Evolutionary conservation across 2,113 vertebrate genomes (phyloP).

Genomic region (Sylvilagus bachmani): DNA sequence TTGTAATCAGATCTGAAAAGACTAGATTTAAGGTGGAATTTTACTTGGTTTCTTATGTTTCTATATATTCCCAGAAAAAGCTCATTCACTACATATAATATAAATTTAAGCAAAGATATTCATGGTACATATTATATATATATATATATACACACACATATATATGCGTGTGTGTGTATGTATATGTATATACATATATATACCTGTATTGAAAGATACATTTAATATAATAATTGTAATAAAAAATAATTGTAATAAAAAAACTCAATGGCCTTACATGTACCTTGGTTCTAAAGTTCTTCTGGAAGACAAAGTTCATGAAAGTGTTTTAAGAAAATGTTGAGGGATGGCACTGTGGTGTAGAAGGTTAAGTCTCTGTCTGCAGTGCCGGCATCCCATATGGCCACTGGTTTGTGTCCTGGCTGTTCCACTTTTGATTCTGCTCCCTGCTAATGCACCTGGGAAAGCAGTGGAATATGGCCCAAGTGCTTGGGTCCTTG

Average conservation of each 20-base stretch:
- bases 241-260: conserved; percentile 16
- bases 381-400: too few relatives aligned
- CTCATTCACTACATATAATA: conserved; percentile 4
- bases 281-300: conserved; percentile 12
- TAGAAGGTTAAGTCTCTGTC: too few relatives aligned
- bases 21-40: neutral
- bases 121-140: neutral
- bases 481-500: too few relatives aligned
- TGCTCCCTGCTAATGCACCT: too few relatives aligned
- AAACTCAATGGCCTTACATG: neutral
- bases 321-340: neutral
- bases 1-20: conserved; percentile 18
- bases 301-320: neutral
- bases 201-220: neutral
- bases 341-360: too few relatives aligned
- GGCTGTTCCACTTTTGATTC: too few relatives aligned
- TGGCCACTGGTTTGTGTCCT: too few relatives aligned
- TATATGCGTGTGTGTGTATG: too few relatives aligned
- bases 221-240: conserved; percentile 3
- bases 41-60: neutral
- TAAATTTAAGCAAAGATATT: conserved; percentile 22
- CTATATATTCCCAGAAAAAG: neutral
- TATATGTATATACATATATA: neutral
- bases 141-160: too few relatives aligned
- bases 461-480: too few relatives aligned